Evolutionary conservation across 53 echinoderm and acorn worm species (phyloP).

Genomic region (Hippasteria phrygiana): DNA sequence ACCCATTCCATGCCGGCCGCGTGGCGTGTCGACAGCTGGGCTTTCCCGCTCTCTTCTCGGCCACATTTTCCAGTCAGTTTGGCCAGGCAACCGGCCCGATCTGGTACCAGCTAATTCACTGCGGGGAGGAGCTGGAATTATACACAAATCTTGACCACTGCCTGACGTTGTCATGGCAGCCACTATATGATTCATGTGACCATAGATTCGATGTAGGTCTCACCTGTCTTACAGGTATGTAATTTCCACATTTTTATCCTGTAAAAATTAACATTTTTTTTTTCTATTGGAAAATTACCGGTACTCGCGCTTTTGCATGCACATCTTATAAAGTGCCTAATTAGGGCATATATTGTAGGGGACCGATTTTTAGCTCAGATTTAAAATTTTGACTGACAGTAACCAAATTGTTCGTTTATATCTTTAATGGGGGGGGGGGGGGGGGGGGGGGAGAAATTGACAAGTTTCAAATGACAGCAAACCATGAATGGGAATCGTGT

Average conservation of each 20-base stretch:
- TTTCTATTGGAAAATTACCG: no score
- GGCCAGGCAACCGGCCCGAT: conserved; percentile 23
- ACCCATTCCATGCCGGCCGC: neutral
- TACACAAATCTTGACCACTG: neutral
- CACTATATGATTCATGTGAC: neutral
- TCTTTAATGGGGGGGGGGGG: no score
- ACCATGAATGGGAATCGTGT: no score
- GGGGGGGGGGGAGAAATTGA: no score
- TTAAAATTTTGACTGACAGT: no score
- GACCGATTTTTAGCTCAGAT: no score
- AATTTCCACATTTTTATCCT: no score
- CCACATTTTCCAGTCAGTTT: conserved; percentile 5
- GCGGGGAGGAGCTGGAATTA: neutral
- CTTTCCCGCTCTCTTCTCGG: conserved; percentile 27
- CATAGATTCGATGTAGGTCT: conserved; percentile 38
- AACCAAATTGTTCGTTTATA: no score
- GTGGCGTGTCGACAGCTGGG: conserved; percentile 31
- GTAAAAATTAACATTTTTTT: neutral
- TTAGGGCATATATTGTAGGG: no score
- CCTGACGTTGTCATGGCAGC: neutral
- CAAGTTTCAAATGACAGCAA: no score
- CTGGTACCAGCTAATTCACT: neutral
- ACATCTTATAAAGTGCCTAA: no score
- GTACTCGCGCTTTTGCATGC: no score
- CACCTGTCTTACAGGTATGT: conserved; percentile 35